These are phyloP conservation scores for Crenichthys baileyi DNA, from an alignment of 2,797 vertebrate genomes.

Conservation along the genomic window DNA sequence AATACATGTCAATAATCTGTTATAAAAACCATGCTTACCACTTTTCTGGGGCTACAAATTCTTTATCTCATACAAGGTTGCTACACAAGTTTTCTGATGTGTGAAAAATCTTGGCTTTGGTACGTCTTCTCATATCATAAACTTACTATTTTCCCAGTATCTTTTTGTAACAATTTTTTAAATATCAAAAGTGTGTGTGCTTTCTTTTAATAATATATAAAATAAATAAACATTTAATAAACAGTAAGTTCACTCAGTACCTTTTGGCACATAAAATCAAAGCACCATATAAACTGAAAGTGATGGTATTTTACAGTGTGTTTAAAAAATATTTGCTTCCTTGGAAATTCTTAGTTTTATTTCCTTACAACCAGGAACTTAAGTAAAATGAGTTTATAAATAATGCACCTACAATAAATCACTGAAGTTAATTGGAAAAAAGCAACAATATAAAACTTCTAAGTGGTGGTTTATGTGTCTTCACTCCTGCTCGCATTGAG, in stretches of 20 bases:
- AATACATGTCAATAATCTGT: background rate
- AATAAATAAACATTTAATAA: background rate
- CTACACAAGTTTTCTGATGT: background rate
- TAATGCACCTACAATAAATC: background rate
- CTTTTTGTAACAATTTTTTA: background rate
- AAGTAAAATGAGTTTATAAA: background rate
- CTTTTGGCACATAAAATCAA: background rate
- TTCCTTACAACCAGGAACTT: background rate
- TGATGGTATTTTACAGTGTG: background rate
- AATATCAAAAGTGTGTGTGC: background rate
- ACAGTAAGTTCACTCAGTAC: background rate
- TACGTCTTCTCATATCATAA: background rate
- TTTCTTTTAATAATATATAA: background rate
- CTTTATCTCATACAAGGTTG: too few species aligned
- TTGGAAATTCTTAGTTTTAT: background rate
- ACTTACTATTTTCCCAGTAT: background rate
- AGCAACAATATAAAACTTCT: background rate
- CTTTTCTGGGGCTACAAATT: background rate
- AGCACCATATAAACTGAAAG: background rate
- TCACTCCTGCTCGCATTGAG: too few species aligned
- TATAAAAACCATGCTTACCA: background rate
- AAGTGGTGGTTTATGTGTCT: background rate
- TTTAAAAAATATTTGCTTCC: too few species aligned
- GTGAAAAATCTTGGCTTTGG: background rate
- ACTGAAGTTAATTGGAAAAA: background rate